phyloP scores from a whole-genome alignment of 2,113 vertebrate species.

The Mus pahari region DNA sequence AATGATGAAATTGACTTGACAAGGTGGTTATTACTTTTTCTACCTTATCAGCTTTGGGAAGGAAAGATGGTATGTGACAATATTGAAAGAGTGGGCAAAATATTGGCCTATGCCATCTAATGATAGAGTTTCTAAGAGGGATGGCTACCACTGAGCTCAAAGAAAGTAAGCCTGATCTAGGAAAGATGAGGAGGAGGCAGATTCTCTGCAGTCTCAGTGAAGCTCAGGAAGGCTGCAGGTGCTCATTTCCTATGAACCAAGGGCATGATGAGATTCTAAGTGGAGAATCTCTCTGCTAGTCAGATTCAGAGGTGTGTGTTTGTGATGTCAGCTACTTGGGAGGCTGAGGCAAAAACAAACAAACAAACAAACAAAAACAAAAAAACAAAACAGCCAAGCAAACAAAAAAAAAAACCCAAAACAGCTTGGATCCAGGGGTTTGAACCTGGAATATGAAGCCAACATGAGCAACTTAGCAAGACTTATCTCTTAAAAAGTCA shows the following conservation, averaged over 20 bases:
- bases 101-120: fast-evolving
- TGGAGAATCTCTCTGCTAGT: not conserved
- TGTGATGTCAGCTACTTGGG: not conserved
- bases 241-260: not conserved
- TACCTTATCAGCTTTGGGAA: not conserved
- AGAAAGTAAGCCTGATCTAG: not conserved
- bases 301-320: not conserved
- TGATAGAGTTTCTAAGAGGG: not conserved
- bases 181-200: not conserved
- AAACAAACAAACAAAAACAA: too few relatives aligned
- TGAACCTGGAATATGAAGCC: not conserved
- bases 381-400: too few relatives aligned
- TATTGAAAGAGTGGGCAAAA: fast-evolving
- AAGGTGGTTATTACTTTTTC: not conserved
- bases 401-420: too few relatives aligned
- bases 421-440: not conserved
- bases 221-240: not conserved
- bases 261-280: not conserved
- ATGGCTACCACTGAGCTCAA: not conserved
- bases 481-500: not conserved
- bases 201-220: not conserved
- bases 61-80: not conserved
- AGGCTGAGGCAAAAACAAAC: not conserved
- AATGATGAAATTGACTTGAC: not conserved
- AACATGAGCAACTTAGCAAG: not conserved